A percentile compares a stretch with the other conserved stretches of the same genome.
phyloP scores from a whole-genome alignment of 23 tunicate genomes.

The Oikopleura vanhoeffeni region DNA sequence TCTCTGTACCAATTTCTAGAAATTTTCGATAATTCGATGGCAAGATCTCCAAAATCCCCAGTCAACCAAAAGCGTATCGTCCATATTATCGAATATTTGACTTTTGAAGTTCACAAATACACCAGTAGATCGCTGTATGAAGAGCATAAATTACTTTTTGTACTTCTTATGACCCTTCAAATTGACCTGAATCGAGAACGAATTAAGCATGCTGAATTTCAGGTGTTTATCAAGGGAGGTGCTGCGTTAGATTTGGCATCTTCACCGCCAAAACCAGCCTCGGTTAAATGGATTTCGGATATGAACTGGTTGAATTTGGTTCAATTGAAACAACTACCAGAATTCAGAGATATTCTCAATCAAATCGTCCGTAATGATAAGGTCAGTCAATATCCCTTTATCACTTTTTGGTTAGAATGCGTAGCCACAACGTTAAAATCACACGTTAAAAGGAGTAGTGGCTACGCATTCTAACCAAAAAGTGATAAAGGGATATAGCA shows the following conservation, averaged over 20 bases:
- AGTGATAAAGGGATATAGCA: too few relatives aligned
- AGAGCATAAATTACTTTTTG: conserved; percentile 67
- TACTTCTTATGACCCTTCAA: conserved; percentile 64
- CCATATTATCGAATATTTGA: conserved; percentile 74
- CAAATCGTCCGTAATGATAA: conserved; percentile 24
- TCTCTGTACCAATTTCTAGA: conserved; percentile 68
- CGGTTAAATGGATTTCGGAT: conserved; percentile 81
- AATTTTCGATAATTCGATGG: conserved; percentile 84
- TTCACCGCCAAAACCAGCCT: conserved; percentile 45
- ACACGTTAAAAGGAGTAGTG: too few relatives aligned
- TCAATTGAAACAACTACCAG: conserved; percentile 75
- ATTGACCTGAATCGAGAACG: conserved; percentile 55
- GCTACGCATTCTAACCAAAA: too few relatives aligned
- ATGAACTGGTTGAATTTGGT: conserved; percentile 85
- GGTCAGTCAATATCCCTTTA: too few relatives aligned
- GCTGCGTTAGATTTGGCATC: conserved; percentile 84
- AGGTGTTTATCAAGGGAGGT: conserved; percentile 87
- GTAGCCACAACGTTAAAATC: too few relatives aligned
- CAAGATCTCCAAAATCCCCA: conserved; percentile 57
- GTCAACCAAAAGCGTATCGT: conserved; percentile 46
- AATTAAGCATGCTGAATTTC: conserved; percentile 65
- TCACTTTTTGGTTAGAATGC: too few relatives aligned
- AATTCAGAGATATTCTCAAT: conserved; percentile 81
- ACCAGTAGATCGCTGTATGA: conserved; percentile 78
- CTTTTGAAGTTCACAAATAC: conserved; percentile 43